Percentiles rank a stretch among this genome's conserved stretches.
Evolutionary conservation across 2,113 vertebrate genomes (phyloP).

Genomic region (Chionis minor): DNA sequence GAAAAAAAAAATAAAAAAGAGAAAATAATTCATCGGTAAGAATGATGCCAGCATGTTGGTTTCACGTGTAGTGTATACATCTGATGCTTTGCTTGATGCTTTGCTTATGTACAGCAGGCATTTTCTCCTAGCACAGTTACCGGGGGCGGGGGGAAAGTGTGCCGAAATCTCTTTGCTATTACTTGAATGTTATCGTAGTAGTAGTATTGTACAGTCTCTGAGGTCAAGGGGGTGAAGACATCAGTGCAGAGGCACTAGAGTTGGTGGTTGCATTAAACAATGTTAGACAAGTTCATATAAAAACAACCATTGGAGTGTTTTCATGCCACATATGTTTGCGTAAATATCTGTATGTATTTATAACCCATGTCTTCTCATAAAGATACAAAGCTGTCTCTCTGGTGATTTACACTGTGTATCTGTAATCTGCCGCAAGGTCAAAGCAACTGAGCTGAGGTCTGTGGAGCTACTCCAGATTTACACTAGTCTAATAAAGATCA

Average conservation of each 20-base stretch:
- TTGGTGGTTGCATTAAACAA: neutral
- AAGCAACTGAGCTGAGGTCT: constrained; percentile 33
- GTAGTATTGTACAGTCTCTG: neutral
- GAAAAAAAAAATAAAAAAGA: rapidly evolving
- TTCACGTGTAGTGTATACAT: neutral
- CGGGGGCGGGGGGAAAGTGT: neutral
- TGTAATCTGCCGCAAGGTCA: constrained; percentile 41
- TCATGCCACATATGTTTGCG: neutral
- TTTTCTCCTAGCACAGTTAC: neutral
- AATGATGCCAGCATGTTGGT: neutral
- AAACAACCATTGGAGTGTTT: neutral
- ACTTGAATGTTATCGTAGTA: no score
- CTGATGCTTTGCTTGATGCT: neutral
- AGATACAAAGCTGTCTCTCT: constrained; percentile 11
- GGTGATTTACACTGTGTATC: constrained; percentile 13
- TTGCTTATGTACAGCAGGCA: neutral
- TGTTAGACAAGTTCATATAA: neutral
- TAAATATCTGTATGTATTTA: constrained; percentile 21
- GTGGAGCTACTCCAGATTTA: constrained; percentile 60
- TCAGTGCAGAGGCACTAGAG: neutral
- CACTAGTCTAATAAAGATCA: constrained; percentile 50
- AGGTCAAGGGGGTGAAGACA: neutral
- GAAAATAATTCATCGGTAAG: neutral
- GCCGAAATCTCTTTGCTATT: neutral
- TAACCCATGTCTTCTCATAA: neutral